phyloP scores from a whole-genome alignment of 92 coral and sea anemone species.

The Parazoanthus darwini region DNA sequence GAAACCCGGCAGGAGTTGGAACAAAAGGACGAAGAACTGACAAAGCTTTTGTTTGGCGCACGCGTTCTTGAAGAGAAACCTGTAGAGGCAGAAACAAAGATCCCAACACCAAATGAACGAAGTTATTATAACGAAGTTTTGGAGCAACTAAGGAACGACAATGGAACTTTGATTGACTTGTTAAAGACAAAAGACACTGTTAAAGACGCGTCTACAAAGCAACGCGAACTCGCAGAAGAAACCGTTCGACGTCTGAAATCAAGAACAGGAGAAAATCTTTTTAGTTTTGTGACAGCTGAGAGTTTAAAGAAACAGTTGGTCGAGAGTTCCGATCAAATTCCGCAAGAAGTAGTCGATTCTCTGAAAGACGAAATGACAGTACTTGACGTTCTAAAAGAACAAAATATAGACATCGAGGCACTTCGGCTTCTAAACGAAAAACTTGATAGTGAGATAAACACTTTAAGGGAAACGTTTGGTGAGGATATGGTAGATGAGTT shows the following conservation, averaged over 20 bases:
- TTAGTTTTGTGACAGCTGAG: constrained; percentile 8
- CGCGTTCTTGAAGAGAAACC: constrained; percentile 48
- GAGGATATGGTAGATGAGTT: constrained; percentile 55
- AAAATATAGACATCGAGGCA: constrained; percentile 56
- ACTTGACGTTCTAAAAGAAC: constrained; percentile 53
- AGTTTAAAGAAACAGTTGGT: not conserved
- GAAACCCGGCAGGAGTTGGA: constrained; percentile 54
- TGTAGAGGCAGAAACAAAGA: constrained; percentile 22
- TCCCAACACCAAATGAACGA: constrained; percentile 44
- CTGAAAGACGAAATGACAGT: constrained; percentile 50
- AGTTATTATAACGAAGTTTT: constrained; percentile 45
- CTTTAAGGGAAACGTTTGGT: constrained; percentile 64
- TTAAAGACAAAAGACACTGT: constrained; percentile 60
- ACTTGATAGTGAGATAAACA: constrained; percentile 52
- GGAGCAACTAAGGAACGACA: constrained; percentile 47
- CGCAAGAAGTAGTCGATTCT: constrained; percentile 21
- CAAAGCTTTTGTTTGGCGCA: constrained; percentile 48
- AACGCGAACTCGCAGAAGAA: constrained; percentile 50
- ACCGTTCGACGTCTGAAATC: constrained; percentile 39
- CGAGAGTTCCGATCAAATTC: not conserved
- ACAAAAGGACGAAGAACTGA: constrained; percentile 37
- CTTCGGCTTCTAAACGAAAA: constrained; percentile 56
- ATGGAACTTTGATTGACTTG: constrained; percentile 65
- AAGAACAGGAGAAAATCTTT: constrained; percentile 65
- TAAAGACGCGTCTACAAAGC: constrained; percentile 50